A percentile compares a stretch with the other conserved stretches of the same genome.
Evolutionary conservation across 2,888 invertebrate genomes (phyloP).

Genomic region (Biston stratarius): DNA sequence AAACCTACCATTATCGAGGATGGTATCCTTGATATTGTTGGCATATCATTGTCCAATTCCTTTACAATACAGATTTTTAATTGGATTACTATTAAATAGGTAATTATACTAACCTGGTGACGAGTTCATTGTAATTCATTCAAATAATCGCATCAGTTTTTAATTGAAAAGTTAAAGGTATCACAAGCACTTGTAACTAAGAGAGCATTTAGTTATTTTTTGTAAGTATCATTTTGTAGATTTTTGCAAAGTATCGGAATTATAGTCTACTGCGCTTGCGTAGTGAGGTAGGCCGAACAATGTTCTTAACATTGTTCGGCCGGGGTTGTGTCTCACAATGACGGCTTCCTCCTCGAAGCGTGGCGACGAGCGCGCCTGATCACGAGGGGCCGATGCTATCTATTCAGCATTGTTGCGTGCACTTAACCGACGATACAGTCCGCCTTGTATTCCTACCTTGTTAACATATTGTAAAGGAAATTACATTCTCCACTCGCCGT

Average conservation of each 20-base stretch:
- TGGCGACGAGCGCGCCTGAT: constrained; percentile 52
- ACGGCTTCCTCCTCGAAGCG: constrained; percentile 60
- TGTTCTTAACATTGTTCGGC: constrained; percentile 48
- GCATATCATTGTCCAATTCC: too few species aligned
- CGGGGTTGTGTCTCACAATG: constrained; percentile 47
- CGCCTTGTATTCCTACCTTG: constrained; percentile 75
- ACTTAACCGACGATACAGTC: constrained; percentile 80
- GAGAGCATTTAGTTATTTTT: too few species aligned
- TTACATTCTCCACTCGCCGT: constrained; percentile 81
- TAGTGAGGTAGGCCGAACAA: constrained; percentile 46
- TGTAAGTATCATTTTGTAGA: not conserved
- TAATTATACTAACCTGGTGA: too few species aligned
- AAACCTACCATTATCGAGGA: too few species aligned
- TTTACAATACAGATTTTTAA: too few species aligned
- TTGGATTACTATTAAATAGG: too few species aligned
- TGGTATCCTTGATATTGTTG: too few species aligned
- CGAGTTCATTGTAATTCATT: too few species aligned
- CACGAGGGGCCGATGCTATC: constrained; percentile 78
- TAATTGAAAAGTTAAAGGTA: too few species aligned
- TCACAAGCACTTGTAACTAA: too few species aligned
- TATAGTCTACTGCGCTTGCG: constrained; percentile 47
- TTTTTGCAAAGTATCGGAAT: constrained; percentile 28
- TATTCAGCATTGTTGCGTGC: constrained; percentile 80
- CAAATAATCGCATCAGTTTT: too few species aligned
- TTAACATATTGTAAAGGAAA: constrained; percentile 86